Evolutionary conservation across 2,797 vertebrate species (phyloP).

Genomic region (Coccyzus lansbergi): DNA sequence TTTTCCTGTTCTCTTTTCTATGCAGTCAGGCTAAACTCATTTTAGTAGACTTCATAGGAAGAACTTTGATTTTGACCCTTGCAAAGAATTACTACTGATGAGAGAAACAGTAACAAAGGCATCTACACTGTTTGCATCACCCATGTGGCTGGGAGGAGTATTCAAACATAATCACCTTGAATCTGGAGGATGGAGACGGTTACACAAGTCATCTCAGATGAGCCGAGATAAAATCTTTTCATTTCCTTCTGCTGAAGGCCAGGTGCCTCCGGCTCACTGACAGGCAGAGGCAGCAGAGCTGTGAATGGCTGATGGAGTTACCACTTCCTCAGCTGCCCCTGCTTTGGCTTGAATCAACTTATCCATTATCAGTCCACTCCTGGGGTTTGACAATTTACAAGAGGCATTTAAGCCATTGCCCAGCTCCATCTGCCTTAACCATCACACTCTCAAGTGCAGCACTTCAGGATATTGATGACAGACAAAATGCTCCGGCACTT

Average conservation of each 20-base stretch:
- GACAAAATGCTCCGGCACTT: background rate
- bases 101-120: conserved; percentile 6
- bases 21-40: background rate
- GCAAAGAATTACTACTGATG: background rate
- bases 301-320: background rate
- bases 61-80: conserved; percentile 28
- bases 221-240: background rate
- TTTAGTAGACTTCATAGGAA: background rate
- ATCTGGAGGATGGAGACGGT: background rate
- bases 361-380: background rate
- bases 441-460: background rate
- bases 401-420: background rate
- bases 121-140: background rate
- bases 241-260: background rate
- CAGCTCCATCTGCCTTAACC: background rate
- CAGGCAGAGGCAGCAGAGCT: background rate
- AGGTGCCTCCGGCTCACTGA: background rate
- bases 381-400: background rate
- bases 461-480: background rate
- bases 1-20: background rate
- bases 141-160: background rate
- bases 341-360: background rate
- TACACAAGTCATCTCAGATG: background rate
- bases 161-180: background rate
- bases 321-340: background rate